phyloP scores from a whole-genome alignment of 2,888 invertebrate species.

The Acanthacorydalis orientalis region DNA sequence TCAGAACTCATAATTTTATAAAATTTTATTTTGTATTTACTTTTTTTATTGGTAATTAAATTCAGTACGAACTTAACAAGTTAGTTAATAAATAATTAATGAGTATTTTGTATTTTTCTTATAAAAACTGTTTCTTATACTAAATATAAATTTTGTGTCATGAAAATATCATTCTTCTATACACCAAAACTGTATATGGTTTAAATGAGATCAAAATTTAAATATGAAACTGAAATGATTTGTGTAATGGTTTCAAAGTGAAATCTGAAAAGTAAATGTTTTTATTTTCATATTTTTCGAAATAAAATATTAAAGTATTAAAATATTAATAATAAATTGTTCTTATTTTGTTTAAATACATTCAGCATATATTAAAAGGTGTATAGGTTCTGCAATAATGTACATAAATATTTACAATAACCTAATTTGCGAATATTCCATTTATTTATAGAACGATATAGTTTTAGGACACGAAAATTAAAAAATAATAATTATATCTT shows the following conservation, averaged over 20 bases:
- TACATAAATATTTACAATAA: not conserved
- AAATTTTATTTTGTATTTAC: no score
- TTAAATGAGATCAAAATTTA: not conserved
- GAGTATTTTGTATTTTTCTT: no score
- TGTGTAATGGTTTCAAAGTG: not conserved
- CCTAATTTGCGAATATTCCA: not conserved
- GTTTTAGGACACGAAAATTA: not conserved
- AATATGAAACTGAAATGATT: not conserved
- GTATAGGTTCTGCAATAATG: no score
- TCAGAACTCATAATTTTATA: constrained; percentile 22
- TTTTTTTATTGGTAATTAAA: no score
- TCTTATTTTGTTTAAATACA: no score
- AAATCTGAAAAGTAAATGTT: not conserved
- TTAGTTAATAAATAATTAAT: no score
- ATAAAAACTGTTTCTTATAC: no score
- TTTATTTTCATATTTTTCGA: not conserved
- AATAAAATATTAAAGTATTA: no score
- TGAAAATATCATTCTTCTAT: constrained; percentile 2
- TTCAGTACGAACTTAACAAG: no score
- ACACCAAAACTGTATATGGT: not conserved
- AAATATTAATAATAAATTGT: no score
- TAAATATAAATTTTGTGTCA: constrained; percentile 2
- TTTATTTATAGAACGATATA: not conserved
- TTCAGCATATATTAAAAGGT: no score
- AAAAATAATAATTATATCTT: not conserved